Percentiles rank a stretch among this genome's conserved stretches.
Conservation (phyloP, 2,797 vertebrate species). For the Tenualosa ilisha region DNA sequence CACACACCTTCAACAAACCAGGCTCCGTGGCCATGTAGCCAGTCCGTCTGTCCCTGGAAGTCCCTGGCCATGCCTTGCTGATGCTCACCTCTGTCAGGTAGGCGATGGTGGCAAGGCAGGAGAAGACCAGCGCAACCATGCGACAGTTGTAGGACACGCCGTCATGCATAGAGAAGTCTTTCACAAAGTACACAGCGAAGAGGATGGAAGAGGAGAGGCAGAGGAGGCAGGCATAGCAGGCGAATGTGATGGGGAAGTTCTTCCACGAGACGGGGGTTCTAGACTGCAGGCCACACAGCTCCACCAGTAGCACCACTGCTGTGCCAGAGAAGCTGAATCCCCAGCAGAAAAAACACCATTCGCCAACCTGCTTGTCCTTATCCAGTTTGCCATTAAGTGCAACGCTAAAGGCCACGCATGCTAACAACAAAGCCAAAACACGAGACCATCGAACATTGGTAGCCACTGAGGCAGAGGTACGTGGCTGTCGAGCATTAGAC, state of each 20-base stretch:
- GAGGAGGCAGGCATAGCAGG: constrained; percentile 85
- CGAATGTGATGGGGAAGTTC: constrained; percentile 90
- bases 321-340: constrained; percentile 85
- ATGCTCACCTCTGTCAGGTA: constrained; percentile 84
- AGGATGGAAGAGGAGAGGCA: constrained; percentile 87
- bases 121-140: constrained; percentile 80
- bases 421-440: constrained; percentile 76
- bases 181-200: constrained; percentile 82
- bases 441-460: constrained; percentile 68
- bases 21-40: constrained; percentile 91
- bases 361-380: constrained; percentile 55
- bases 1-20: constrained; percentile 87
- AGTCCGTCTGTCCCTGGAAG: constrained; percentile 72
- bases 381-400: constrained; percentile 70
- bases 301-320: constrained; percentile 81
- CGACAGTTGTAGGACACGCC: constrained; percentile 57
- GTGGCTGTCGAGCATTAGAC: no score
- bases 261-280: constrained; percentile 85
- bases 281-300: constrained; percentile 79
- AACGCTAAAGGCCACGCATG: constrained; percentile 85
- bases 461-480: no score
- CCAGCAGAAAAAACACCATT: constrained; percentile 92
- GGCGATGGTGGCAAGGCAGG: constrained; percentile 82
- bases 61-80: constrained; percentile 78
- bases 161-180: constrained; percentile 40